These are phyloP conservation scores for Megalopta genalis DNA, from an alignment of 1,140 invertebrate species.

Conservation along the genomic window DNA sequence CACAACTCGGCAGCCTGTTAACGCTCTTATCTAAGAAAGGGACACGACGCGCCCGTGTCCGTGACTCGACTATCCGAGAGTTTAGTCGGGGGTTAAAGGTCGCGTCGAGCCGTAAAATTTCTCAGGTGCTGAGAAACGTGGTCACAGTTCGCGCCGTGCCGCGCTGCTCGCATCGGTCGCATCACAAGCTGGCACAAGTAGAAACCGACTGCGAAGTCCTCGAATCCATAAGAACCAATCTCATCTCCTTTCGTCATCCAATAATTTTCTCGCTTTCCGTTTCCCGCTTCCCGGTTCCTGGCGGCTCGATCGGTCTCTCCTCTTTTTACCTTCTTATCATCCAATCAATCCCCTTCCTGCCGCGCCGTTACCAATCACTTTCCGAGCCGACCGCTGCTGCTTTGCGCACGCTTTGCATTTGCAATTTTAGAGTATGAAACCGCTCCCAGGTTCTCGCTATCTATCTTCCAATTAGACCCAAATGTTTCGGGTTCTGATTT, in stretches of 20 bases:
- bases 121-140: neutral
- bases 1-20: conserved; percentile 53
- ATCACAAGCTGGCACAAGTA: too few relatives aligned
- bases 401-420: neutral
- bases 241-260: neutral
- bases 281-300: neutral
- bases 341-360: neutral
- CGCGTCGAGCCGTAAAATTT: neutral
- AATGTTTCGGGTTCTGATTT: too few relatives aligned
- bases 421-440: too few relatives aligned
- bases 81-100: neutral
- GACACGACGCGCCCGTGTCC: conserved; percentile 21
- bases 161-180: too few relatives aligned
- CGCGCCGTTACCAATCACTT: neutral
- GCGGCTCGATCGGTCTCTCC: neutral
- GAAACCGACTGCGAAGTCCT: too few relatives aligned
- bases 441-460: too few relatives aligned
- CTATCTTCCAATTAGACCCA: too few relatives aligned
- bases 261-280: neutral
- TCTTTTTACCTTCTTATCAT: neutral
- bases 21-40: conserved; percentile 44
- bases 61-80: conserved; percentile 39
- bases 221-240: neutral
- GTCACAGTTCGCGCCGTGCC: too few relatives aligned
- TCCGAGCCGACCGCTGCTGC: neutral